phyloP scores from a whole-genome alignment of 2,888 invertebrate species.

The Isoperla grammatica region DNA sequence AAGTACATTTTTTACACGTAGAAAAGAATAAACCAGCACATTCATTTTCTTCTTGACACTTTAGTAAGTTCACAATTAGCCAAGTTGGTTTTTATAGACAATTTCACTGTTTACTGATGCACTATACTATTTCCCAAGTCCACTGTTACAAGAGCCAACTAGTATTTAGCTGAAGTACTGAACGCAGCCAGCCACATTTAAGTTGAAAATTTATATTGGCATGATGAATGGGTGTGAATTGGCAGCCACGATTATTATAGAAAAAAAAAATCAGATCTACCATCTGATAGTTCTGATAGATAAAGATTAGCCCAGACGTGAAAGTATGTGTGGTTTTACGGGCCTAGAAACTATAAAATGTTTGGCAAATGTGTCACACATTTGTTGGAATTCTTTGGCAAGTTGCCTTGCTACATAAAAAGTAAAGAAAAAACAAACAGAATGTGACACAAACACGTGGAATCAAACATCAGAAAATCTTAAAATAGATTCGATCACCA shows the following conservation, averaged over 20 bases:
- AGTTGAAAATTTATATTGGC: too few relatives aligned
- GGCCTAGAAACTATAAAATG: slow-evolving; percentile 9
- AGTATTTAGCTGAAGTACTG: too few relatives aligned
- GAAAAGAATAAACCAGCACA: too few relatives aligned
- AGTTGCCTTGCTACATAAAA: not conserved
- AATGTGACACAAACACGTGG: slow-evolving; percentile 14
- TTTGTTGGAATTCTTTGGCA: slow-evolving; percentile 14
- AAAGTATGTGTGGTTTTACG: slow-evolving; percentile 4
- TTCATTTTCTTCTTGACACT: too few relatives aligned
- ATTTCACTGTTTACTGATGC: too few relatives aligned
- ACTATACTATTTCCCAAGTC: too few relatives aligned
- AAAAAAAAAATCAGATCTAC: not conserved
- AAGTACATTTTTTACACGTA: too few relatives aligned
- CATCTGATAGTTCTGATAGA: not conserved
- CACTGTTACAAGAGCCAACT: too few relatives aligned
- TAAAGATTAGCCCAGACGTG: slow-evolving; percentile 4
- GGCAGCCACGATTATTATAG: not conserved
- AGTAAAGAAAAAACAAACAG: slow-evolving; percentile 6
- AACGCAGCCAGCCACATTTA: too few relatives aligned
- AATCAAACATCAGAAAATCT: slow-evolving; percentile 4
- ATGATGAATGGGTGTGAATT: too few relatives aligned
- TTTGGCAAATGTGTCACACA: slow-evolving; percentile 14
- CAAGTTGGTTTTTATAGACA: too few relatives aligned
- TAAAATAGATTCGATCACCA: not conserved
- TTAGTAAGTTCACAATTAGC: too few relatives aligned